Conservation (phyloP, 2,797 vertebrate genomes). For the Loriculus beryllinus region DNA sequence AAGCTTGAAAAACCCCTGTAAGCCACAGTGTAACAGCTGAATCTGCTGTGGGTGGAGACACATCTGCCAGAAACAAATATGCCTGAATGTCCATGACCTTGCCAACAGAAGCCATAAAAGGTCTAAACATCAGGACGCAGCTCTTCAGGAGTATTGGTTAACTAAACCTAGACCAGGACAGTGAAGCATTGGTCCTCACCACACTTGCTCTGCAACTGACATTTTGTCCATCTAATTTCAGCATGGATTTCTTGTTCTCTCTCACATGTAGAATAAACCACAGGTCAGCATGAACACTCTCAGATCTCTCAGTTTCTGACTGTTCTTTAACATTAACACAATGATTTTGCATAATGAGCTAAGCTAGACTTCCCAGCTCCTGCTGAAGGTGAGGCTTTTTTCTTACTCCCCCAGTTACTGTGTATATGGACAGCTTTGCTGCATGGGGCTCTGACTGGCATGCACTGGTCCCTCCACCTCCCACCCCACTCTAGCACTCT, state of each 20-base stretch:
- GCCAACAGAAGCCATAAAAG: not conserved
- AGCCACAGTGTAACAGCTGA: not conserved
- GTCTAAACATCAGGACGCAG: not conserved
- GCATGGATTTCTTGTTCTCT: not conserved
- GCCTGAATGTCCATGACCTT: not conserved
- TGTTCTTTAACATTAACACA: not conserved
- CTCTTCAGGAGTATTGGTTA: not conserved
- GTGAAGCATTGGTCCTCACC: not conserved
- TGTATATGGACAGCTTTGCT: not conserved
- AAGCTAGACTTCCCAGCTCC: not conserved
- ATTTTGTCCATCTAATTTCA: not conserved
- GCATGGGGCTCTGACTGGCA: not conserved
- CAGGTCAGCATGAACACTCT: not conserved
- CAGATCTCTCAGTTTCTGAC: not conserved
- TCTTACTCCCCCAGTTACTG: fast-evolving
- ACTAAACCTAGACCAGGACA: not conserved
- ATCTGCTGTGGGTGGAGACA: not conserved
- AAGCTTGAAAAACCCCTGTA: not conserved
- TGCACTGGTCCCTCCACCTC: fast-evolving
- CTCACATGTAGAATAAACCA: not conserved
- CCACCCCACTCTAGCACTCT: fast-evolving
- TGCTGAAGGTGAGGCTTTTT: not conserved
- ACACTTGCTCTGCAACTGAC: not conserved
- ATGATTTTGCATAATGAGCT: not conserved
- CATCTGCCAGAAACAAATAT: not conserved